Conservation (phyloP, 2,797 vertebrate genomes). For the Sebastes cheni region DNA sequence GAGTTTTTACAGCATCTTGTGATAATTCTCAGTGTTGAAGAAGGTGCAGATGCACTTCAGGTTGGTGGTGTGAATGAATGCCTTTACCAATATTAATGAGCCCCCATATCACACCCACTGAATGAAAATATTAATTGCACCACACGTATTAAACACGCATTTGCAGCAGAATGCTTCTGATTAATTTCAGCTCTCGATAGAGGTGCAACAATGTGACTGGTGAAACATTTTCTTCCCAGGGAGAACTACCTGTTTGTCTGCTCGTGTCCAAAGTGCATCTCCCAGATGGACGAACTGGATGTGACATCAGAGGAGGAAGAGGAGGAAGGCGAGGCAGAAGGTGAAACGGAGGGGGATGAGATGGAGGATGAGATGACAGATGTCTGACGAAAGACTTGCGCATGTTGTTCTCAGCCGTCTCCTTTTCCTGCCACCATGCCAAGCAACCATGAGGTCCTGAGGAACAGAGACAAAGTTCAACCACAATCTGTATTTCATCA, state of each 20-base stretch:
- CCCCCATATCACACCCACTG: neutral
- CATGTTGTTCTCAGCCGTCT: slow-evolving; percentile 40
- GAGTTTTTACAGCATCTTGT: slow-evolving; percentile 16
- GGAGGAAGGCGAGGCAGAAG: slow-evolving; percentile 86
- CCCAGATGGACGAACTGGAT: slow-evolving; percentile 90
- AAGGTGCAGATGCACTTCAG: slow-evolving; percentile 9
- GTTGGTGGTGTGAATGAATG: neutral
- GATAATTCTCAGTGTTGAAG: neutral
- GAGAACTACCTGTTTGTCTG: slow-evolving; percentile 98
- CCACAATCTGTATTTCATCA: slow-evolving; percentile 23
- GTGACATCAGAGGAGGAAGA: slow-evolving; percentile 96
- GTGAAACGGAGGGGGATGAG: slow-evolving; percentile 87
- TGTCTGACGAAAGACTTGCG: slow-evolving; percentile 85
- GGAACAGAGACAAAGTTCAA: slow-evolving; percentile 36
- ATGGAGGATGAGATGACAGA: slow-evolving; percentile 99
- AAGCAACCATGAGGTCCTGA: slow-evolving; percentile 33
- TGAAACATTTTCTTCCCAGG: slow-evolving; percentile 74
- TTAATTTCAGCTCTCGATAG: neutral
- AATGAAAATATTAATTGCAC: slow-evolving; percentile 17
- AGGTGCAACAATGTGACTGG: slow-evolving; percentile 22
- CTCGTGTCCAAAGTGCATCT: slow-evolving; percentile 93
- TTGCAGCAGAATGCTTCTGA: neutral
- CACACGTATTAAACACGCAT: neutral
- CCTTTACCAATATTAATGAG: neutral
- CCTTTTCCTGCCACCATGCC: slow-evolving; percentile 18